Conservation (phyloP, 2,888 invertebrate species). For the Chaitophorus viminalis region DNA sequence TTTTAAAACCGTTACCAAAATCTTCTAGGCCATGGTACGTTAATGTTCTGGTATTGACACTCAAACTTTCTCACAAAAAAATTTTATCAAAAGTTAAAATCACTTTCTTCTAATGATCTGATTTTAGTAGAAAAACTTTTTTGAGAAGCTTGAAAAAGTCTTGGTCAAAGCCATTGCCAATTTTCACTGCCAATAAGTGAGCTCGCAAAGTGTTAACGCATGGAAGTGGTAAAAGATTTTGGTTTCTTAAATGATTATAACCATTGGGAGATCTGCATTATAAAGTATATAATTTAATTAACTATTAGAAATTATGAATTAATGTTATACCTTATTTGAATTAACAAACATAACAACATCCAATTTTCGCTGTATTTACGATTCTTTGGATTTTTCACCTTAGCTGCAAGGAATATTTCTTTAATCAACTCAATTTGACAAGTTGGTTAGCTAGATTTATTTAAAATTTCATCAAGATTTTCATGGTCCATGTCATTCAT, state of each 20-base stretch:
- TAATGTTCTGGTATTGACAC: not conserved
- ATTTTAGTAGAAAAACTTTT: not conserved
- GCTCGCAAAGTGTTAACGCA: not conserved
- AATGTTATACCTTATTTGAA: too few relatives aligned
- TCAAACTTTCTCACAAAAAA: not conserved
- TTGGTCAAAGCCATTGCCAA: not conserved
- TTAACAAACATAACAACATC: too few relatives aligned
- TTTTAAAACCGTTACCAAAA: not conserved
- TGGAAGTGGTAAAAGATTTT: not conserved
- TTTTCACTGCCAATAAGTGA: not conserved
- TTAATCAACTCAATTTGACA: too few relatives aligned
- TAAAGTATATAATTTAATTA: not conserved
- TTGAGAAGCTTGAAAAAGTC: not conserved
- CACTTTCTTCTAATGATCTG: not conserved
- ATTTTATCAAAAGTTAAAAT: conserved; percentile 8
- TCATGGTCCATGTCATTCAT: not conserved
- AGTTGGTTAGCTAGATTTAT: not conserved
- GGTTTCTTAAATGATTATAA: not conserved
- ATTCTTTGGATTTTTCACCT: too few relatives aligned
- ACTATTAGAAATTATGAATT: too few relatives aligned
- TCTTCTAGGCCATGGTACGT: not conserved
- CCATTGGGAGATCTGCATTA: not conserved
- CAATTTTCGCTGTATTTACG: too few relatives aligned
- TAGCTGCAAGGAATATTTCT: too few relatives aligned
- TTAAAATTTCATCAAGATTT: not conserved